Conservation (phyloP, 2,888 invertebrate species). For the Plagodis pulveraria region DNA sequence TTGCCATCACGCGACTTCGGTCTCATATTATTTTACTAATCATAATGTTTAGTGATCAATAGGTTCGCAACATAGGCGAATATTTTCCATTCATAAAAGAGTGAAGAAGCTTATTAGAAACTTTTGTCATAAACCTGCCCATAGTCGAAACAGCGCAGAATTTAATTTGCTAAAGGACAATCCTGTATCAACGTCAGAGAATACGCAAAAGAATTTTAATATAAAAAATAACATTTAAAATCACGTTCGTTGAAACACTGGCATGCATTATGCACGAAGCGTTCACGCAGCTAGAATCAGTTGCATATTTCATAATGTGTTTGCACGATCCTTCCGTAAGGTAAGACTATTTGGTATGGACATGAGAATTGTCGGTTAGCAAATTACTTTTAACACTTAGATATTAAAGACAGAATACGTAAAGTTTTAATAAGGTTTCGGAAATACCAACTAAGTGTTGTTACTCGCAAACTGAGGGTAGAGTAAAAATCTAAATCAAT, state of each 20-base stretch:
- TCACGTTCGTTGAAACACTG: slow-evolving; percentile 43
- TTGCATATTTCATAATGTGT: slow-evolving; percentile 54
- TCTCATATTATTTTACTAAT: too few species aligned
- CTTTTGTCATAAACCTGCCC: too few species aligned
- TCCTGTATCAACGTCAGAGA: background rate
- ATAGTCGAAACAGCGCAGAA: background rate
- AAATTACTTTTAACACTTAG: background rate
- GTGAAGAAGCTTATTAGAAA: too few species aligned
- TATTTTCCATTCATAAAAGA: too few species aligned
- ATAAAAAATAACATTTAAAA: slow-evolving; percentile 34
- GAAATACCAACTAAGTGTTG: too few species aligned
- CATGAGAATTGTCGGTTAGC: slow-evolving; percentile 38
- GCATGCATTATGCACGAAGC: slow-evolving; percentile 45
- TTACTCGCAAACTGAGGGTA: too few species aligned
- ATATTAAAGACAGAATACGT: too few species aligned
- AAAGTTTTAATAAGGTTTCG: too few species aligned
- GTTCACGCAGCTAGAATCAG: slow-evolving; percentile 41
- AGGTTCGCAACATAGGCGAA: too few species aligned
- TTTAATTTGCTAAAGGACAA: slow-evolving; percentile 1
- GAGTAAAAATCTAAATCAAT: too few species aligned
- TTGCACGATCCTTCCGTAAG: slow-evolving; percentile 54
- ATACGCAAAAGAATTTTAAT: background rate
- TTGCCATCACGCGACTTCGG: too few species aligned
- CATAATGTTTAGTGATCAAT: too few species aligned
- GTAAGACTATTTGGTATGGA: slow-evolving; percentile 45